Base-by-base conservation (phyloP, 2,888 invertebrate genomes). In the Aphelenchoides bicaudatus region DNA sequence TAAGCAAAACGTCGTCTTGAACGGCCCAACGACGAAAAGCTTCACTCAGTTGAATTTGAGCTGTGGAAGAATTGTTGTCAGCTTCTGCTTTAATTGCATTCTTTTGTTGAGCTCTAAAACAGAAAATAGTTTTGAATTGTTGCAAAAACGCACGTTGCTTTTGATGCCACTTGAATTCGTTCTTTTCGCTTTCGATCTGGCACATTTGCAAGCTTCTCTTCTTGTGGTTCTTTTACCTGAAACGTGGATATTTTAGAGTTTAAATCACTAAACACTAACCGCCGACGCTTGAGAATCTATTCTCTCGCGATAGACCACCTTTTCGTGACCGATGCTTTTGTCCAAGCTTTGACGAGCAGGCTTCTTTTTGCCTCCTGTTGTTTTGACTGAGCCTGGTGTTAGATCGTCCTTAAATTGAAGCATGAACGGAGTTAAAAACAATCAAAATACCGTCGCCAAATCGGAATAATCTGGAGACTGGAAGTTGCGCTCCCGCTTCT, bases 1-100 rank as follows among this genome's bases (percentile, higher is more conserved):
- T 90, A 1, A 98, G 83, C 0, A 90, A 88, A 28, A 96, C 83
- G 83, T 98, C 98, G 83, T 98, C 98, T 23, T 89, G 88, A 1
- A 94, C 92, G 79, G 94, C 93, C 96, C 96, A 98, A 55, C 91
- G 85, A 0, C 93, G 93, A 13, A 83, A 73, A 58, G 83, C 82
- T 67, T 82, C 69, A 16, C 43, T n/a, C 13, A 49, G 13, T 27
- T 13, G 50, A n/a, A n/a, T n/a, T n/a, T n/a, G n/a, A n/a, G n/a
- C n/a, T n/a, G n/a, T 52, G 50, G 21, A 52, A 27, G 27, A 16
- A 27, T n/a, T 16, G 49, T 29, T 28, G 63, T 61, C 2, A 59
- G 2, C 16, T 16, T 29, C 2, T 16, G n/a, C 34, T 34, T 34
- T 10, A n/a, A 34, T 34, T 34, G 34, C 10, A n/a, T 10, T n/a